Base-by-base conservation (phyloP, 1,140 invertebrate species). In the Zaprionus lachaisei region DNA sequence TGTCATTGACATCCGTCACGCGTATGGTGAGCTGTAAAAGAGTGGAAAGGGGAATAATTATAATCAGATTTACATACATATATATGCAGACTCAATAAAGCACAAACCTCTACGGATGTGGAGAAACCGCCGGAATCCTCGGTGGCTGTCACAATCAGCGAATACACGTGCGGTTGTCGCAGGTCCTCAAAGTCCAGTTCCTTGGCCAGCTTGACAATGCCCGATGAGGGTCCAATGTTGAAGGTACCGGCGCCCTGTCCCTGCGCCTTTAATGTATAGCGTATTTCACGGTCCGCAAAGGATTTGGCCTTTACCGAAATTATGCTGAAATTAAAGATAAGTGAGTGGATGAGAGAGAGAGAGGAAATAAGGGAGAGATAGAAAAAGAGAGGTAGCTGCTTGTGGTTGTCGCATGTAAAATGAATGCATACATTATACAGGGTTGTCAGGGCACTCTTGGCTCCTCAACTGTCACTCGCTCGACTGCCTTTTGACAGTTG, bases 271-370 rank as follows among this genome's bases (percentile, higher is more conserved):
- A 99, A 91, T 0, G 98, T 98, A 93, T 99, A 99, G 3, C 97
- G 95, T 77, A 99, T 99, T 93, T 98, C 97, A 38, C 98, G 95
- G 93, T 98, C 98, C 61, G 98, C 98, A 93, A 99, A 99, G 5
- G 98, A 98, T 93, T 98, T 98, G 1, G 98, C 98, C 94, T 98
- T 98, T 66, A 99, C 97, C 47, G 97, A 98, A 93, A 99, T 98
- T 47, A 99, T 98, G 80, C 92, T 92, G 83, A 17, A 47, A 47
- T 41, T 41, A 41, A 41, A n/a, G 22, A 82, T 80, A 34, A 14
- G 55, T 34, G 31, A 34, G 31, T 34, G 31, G 31, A 34, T 34
- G 9, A 34, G 31, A 11, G 28, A 38, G 57, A 31, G 60, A 26
- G 24, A 55, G 5, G 77, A 20, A 71, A 15, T 37, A 56, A 47